Evolutionary conservation across 64 coral and sea anemone genomes (phyloP), one percentile per base, ranked within the genome.

Genomic region (Cladopsammia gracilis): DNA sequence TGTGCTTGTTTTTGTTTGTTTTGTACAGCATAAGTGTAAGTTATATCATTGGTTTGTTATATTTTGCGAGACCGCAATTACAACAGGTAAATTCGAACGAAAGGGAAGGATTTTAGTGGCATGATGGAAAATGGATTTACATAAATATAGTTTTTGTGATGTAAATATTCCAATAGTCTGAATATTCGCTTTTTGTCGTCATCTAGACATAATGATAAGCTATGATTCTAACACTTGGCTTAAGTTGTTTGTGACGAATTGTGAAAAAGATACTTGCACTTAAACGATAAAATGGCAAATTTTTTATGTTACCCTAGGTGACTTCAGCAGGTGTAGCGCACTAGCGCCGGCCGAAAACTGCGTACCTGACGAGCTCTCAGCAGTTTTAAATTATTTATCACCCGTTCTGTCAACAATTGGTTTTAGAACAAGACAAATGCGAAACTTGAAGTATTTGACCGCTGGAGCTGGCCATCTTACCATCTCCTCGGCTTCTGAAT

Each of bases 361-460:
- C 49, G 44, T 67, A 8, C 42, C 20, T 84, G 80, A 19, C 80
- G 62, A 84, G 47, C 45, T 47, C 80, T 61, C 46, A 46, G 19
- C 80, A 19, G 62, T 43, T 52, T 46, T 84, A 20, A 84, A 84
- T 84, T 49, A 84, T 84, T 84, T 49, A 84, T 84, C 24, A 68
- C 80, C 61, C 80, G 43, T 84, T 84, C 61, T 83, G 80, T 67
- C 60, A 84, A 84, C 80, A 84, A 84, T 84, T 84, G 80, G 80
- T 84, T 67, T 84, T 66, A 48, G 20, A 84, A 50, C 19, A 64
- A 84, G 80, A 62, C 45, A 84, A 68, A 46, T 49, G 20, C 18
- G 80, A 68, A 84, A 84, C 80, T 67, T 84, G 45, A 48, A 47
- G 44, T 25, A 23, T 84, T 84, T 48, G 61, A 46, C 62, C 44